Percentiles rank a stretch among this genome's conserved stretches.
phyloP scores from a whole-genome alignment of 2,888 invertebrate species.

The Gryllus longicercus region DNA sequence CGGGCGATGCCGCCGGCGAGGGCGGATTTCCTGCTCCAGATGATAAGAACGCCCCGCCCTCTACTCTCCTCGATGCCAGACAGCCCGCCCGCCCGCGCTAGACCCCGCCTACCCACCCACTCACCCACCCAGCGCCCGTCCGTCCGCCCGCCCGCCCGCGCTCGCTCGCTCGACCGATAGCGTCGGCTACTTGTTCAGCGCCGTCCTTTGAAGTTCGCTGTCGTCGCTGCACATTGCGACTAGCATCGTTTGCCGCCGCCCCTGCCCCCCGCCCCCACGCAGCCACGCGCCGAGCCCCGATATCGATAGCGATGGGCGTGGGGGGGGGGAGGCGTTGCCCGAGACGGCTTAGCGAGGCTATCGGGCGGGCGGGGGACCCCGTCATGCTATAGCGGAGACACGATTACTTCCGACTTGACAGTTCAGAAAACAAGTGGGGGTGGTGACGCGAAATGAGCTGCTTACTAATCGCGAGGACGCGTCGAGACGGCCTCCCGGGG shows the following conservation, averaged over 20 bases:
- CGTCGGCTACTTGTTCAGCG: neutral
- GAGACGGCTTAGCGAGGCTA: neutral
- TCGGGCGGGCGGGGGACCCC: neutral
- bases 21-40: conserved; percentile 8
- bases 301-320: neutral
- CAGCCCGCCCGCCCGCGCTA: no score
- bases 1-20: neutral
- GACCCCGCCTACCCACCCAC: no score
- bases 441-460: neutral
- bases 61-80: neutral
- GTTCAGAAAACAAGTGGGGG: neutral
- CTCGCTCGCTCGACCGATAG: neutral
- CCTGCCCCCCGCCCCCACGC: neutral
- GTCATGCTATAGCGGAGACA: neutral
- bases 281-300: neutral
- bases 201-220: neutral
- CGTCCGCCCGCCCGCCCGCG: neutral
- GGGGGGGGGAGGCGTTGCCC: neutral
- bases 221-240: neutral
- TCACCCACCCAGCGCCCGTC: neutral
- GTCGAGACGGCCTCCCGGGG: neutral
- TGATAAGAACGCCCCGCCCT: neutral
- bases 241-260: neutral
- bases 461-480: neutral
- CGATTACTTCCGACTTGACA: conserved; percentile 17